A percentile compares a stretch with the other conserved stretches of the same genome.
These are phyloP conservation scores for Lota lota DNA, from an alignment of 2,113 vertebrate species.

Conservation along the genomic window DNA sequence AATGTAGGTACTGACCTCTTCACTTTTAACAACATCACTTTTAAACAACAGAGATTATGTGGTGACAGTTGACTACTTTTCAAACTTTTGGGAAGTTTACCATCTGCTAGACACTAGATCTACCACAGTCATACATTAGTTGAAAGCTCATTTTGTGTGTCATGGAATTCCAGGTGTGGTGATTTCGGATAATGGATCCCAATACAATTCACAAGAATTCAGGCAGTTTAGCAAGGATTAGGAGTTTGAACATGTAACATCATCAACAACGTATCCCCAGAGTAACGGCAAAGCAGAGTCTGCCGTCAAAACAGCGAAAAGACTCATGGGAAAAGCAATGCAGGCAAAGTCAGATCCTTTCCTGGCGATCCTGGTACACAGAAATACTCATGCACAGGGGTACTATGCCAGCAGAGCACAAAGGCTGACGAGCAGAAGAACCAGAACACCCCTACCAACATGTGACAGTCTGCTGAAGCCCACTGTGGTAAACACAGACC, in stretches of 20 bases:
- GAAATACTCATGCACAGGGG: no score
- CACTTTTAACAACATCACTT: slow-evolving; percentile 1
- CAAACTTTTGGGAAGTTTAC: slow-evolving; percentile 33
- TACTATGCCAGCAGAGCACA: no score
- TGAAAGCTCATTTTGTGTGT: slow-evolving; percentile 25
- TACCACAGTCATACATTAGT: slow-evolving; percentile 13
- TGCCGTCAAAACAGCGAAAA: no score
- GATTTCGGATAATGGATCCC: slow-evolving; percentile 21
- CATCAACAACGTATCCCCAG: background rate
- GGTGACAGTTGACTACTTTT: slow-evolving; percentile 29
- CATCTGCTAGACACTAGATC: slow-evolving; percentile 17
- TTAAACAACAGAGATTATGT: slow-evolving; percentile 15
- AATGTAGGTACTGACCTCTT: slow-evolving; percentile 23
- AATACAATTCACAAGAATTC: slow-evolving; percentile 10
- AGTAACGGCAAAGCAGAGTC: slow-evolving; percentile 17
- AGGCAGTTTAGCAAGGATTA: background rate
- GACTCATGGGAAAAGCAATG: no score
- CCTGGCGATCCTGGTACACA: no score
- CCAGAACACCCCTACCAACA: no score
- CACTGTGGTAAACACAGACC: no score
- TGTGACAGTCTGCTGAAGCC: no score
- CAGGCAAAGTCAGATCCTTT: no score
- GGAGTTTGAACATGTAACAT: slow-evolving; percentile 21
- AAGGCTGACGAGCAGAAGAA: no score
- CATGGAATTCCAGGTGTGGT: slow-evolving; percentile 14